Conservation (phyloP, 2,888 invertebrate genomes). For the Sphaeridia pumilis region DNA sequence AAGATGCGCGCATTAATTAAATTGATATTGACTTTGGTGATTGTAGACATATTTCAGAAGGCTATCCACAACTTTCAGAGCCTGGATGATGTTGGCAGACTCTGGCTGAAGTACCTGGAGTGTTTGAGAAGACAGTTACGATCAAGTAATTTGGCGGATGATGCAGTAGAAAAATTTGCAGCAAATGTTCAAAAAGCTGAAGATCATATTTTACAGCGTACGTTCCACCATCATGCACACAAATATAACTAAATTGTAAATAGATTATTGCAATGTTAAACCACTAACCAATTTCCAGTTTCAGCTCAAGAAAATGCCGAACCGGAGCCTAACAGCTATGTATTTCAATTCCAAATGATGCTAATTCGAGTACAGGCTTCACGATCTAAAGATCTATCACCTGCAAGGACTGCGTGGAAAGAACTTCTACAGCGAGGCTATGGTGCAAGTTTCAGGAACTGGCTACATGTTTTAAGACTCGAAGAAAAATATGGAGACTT, state of each 20-base stretch:
- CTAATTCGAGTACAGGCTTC: conserved; percentile 64
- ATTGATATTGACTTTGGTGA: too few relatives aligned
- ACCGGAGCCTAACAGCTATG: conserved; percentile 27
- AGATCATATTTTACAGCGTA: conserved; percentile 55
- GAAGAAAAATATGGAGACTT: conserved; percentile 44
- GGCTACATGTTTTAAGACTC: conserved; percentile 24
- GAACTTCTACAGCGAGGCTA: conserved; percentile 50
- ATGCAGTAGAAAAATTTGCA: conserved; percentile 40
- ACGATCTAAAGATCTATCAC: conserved; percentile 42
- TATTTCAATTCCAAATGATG: conserved; percentile 51
- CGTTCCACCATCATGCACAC: too few relatives aligned
- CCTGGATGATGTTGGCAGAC: conserved; percentile 48
- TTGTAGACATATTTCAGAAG: conserved; percentile 51
- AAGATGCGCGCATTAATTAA: too few relatives aligned
- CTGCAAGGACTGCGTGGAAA: conserved; percentile 54
- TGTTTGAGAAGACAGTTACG: conserved; percentile 46
- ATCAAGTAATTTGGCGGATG: conserved; percentile 33
- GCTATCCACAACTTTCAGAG: conserved; percentile 53
- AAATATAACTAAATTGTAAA: too few relatives aligned
- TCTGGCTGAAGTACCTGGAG: conserved; percentile 73
- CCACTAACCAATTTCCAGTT: too few relatives aligned
- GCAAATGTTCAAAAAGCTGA: conserved; percentile 57
- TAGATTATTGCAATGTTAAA: too few relatives aligned
- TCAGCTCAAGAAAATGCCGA: too few relatives aligned
- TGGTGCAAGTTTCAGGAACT: conserved; percentile 39